Conservation (phyloP, 2,888 invertebrate species). For the Drosophila borealis region DNA sequence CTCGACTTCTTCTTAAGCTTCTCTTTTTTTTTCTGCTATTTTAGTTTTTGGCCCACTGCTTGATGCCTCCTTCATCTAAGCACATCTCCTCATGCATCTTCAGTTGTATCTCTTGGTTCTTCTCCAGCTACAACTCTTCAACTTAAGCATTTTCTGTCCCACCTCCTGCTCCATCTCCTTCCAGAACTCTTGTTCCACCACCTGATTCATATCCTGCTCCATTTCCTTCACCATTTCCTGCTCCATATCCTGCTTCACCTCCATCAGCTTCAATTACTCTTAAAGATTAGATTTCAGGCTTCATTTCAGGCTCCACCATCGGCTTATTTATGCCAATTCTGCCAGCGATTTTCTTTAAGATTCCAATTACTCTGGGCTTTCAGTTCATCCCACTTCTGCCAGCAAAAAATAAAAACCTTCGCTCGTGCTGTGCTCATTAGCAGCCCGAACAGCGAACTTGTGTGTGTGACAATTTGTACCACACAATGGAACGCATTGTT, state of each 20-base stretch:
- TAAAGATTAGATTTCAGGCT: not conserved
- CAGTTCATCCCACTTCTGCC: conserved; percentile 1
- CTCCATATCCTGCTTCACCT: no score
- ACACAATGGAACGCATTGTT: conserved; percentile 68
- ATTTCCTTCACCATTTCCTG: not conserved
- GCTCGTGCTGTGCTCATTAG: conserved; percentile 44
- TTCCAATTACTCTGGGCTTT: conserved; percentile 1
- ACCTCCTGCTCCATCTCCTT: no score
- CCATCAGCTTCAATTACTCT: no score
- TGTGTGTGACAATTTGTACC: conserved; percentile 69
- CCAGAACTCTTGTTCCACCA: not conserved
- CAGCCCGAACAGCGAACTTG: conserved; percentile 12
- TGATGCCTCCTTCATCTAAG: not conserved
- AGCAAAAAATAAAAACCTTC: no score
- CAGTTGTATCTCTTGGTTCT: not conserved
- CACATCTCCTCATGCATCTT: not conserved
- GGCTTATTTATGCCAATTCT: not conserved
- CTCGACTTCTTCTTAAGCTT: not conserved
- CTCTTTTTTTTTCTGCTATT: no score
- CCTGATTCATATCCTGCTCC: not conserved
- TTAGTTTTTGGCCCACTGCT: no score
- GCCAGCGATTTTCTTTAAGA: not conserved
- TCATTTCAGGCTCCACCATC: not conserved
- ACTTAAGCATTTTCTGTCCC: not conserved
- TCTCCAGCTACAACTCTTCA: not conserved